Evolutionary conservation across 2,113 vertebrate genomes (phyloP).

Genomic region (Ahaetulla prasina): DNA sequence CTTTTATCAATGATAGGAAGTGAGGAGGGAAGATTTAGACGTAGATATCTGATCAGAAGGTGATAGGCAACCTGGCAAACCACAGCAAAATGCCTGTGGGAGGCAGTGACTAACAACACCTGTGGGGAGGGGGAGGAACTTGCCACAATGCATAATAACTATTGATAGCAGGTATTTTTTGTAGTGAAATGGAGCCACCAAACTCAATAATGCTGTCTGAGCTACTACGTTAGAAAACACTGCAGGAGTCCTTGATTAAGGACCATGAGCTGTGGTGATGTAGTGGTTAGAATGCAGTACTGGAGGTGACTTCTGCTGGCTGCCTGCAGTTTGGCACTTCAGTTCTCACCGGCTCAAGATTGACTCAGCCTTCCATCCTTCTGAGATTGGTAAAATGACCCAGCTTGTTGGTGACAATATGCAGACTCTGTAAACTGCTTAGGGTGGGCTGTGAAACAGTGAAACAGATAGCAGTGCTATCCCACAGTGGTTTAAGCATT

Average conservation of each 20-base stretch:
- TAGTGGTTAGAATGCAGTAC: no score
- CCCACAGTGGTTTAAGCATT: background rate
- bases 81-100: background rate
- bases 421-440: no score
- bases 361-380: no score
- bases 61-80: background rate
- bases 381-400: no score
- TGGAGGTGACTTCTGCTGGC: no score
- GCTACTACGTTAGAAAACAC: background rate
- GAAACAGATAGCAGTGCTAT: no score
- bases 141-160: background rate
- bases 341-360: no score
- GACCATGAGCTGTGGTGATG: background rate
- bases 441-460: no score
- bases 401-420: no score
- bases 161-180: background rate
- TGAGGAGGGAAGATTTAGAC: background rate
- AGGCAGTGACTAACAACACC: background rate
- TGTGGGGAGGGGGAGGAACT: background rate
- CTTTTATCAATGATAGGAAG: background rate
- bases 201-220: background rate
- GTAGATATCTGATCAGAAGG: background rate
- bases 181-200: background rate
- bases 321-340: no score
- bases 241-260: background rate